Evolutionary conservation across 2,113 vertebrate species (phyloP), one percentile per base, ranked within the genome.

Genomic region (Dipodomys spectabilis): DNA sequence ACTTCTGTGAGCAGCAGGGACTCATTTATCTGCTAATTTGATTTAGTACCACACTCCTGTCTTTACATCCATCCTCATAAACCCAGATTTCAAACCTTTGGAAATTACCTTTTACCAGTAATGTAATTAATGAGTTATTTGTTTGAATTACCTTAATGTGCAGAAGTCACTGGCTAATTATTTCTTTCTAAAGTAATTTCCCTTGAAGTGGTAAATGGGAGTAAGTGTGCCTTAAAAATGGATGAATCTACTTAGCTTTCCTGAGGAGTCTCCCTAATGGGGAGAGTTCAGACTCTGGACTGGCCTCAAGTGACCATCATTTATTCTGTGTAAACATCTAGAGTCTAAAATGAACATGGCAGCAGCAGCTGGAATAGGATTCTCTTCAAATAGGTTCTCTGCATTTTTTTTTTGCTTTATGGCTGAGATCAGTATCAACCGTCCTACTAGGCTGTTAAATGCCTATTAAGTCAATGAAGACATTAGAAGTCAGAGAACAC

Each of bases 61-160:
- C 35, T 86, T 57, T 85, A 74, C 78, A 44, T 60, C 23, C 72
- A 25, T 82, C 53, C 60, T 91, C 8, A 3, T 32, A 87, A 71
- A 62, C 32, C n/a, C 30, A 27, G 28, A 74, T 90, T 95, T 91
- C 49, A 94, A 84, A 75, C 65, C 57, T 0, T 77, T 67, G 12
- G 53, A 57, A 74, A 11, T 44, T 93, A 60, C 18, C 64, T 92
- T 93, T 86, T 22, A 67, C 25, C 57, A 84, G 30, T 35, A 71
- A 68, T 91, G 86, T 83, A 92, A 92, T 82, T 69, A 88, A 84
- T 78, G 60, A 57, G 16, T 4, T 68, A 83, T 79, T 82, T 85
- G 22, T 80, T 39, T 83, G 60, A 82, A 64, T 89, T 65, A 73
- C n/a, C 69, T 95, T 91, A 67, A 75, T 89, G 69, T 82, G 89